phyloP scores from a whole-genome alignment of 2,797 vertebrate species.

The Percopsis omiscomaycus region DNA sequence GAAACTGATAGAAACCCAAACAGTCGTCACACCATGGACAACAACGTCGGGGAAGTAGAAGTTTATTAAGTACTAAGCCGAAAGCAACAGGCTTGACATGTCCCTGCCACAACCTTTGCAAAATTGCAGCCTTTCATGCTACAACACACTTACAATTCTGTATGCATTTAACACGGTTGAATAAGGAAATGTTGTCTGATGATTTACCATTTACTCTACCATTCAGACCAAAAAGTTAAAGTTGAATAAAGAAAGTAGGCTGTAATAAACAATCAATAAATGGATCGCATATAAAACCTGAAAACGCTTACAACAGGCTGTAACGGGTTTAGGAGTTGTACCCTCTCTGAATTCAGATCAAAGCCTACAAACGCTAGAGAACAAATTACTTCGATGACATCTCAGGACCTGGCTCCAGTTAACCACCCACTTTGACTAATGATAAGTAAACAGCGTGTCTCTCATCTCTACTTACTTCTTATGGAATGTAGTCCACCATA shows the following conservation, averaged over 20 bases:
- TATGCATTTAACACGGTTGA: not conserved
- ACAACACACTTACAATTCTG: not conserved
- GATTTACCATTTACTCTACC: too few relatives aligned
- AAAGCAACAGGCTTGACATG: not conserved
- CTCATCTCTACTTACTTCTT: not conserved
- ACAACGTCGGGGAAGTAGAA: slow-evolving; percentile 1
- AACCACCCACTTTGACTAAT: slow-evolving; percentile 14
- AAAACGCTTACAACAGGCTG: not conserved
- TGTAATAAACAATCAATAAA: not conserved
- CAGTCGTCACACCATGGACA: not conserved
- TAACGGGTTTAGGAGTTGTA: slow-evolving; percentile 10
- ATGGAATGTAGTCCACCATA: not conserved
- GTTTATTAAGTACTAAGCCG: slow-evolving; percentile 38
- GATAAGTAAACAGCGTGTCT: slow-evolving; percentile 5
- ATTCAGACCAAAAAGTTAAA: too few relatives aligned
- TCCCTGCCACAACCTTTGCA: slow-evolving; percentile 21
- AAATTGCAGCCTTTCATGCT: slow-evolving; percentile 1
- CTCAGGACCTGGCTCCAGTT: slow-evolving; percentile 1
- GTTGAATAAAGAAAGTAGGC: not conserved
- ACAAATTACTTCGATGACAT: slow-evolving; percentile 10
- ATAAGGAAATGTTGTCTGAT: too few relatives aligned
- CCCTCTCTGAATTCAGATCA: slow-evolving; percentile 12
- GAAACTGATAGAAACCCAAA: not conserved
- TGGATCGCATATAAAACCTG: not conserved
- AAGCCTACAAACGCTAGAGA: slow-evolving; percentile 14